phyloP scores from a whole-genome alignment of 2,888 invertebrate genomes.

The Amblyjoppa proteus region DNA sequence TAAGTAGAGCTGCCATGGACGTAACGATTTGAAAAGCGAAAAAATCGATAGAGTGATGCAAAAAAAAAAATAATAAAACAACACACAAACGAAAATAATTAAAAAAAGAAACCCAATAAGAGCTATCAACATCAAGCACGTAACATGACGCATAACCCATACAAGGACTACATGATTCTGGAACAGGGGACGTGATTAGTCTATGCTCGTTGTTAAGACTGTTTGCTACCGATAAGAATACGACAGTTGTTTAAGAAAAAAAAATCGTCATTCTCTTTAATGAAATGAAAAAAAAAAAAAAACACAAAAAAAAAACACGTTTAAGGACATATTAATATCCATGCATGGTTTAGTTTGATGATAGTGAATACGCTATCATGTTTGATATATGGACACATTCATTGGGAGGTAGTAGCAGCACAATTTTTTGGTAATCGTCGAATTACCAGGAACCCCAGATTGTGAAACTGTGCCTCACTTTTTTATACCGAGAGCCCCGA shows the following conservation, averaged over 20 bases:
- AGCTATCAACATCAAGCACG: constrained; percentile 69
- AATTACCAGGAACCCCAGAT: constrained; percentile 78
- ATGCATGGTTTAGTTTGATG: constrained; percentile 84
- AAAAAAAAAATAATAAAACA: constrained; percentile 72
- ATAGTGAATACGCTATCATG: constrained; percentile 79
- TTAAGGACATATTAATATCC: constrained; percentile 83
- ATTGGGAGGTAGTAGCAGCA: constrained; percentile 83
- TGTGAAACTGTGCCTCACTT: constrained; percentile 84
- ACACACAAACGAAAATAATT: constrained; percentile 79
- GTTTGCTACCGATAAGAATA: constrained; percentile 83
- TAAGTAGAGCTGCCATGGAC: constrained; percentile 55
- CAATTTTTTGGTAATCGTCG: constrained; percentile 71
- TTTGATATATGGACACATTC: constrained; percentile 83
- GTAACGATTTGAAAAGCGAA: constrained; percentile 37
- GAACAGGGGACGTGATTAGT: constrained; percentile 82
- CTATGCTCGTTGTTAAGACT: constrained; percentile 84
- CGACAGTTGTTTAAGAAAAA: constrained; percentile 77
- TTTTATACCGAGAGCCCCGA: constrained; percentile 69
- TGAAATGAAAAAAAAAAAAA: constrained; percentile 60
- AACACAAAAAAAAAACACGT: constrained; percentile 73
- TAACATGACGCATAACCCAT: constrained; percentile 83
- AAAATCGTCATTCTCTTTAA: constrained; percentile 73
- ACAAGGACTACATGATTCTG: constrained; percentile 83
- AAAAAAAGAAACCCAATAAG: constrained; percentile 75
- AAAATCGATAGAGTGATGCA: constrained; percentile 22